phyloP scores from a whole-genome alignment of 2,797 vertebrate species.

The Schizopygopsis malacanthus region DNA sequence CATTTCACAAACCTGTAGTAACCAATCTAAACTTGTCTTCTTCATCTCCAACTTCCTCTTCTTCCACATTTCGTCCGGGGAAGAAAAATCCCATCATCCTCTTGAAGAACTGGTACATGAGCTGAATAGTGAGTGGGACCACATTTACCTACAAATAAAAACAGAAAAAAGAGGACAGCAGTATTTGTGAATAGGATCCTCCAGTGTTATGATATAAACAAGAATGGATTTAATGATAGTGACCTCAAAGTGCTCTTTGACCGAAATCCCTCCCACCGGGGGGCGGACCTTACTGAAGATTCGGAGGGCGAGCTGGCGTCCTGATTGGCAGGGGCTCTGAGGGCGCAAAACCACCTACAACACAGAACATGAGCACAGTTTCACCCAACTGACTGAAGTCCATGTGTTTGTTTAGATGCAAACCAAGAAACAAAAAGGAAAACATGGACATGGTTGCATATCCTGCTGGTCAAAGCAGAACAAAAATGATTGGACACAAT shows the following conservation, averaged over 20 bases:
- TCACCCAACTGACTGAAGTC: not conserved
- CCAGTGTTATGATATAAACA: not conserved
- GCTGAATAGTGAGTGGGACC: slow-evolving; percentile 97
- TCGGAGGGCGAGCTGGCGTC: slow-evolving; percentile 93
- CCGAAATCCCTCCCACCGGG: slow-evolving; percentile 96
- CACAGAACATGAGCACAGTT: slow-evolving; percentile 18
- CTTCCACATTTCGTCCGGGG: slow-evolving; percentile 93
- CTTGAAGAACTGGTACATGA: slow-evolving; percentile 99
- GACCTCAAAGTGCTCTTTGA: slow-evolving; percentile 99
- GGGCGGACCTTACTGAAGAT: slow-evolving; percentile 99
- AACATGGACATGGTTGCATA: slow-evolving; percentile 9
- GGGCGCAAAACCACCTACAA: slow-evolving; percentile 93
- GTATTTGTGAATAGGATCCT: slow-evolving; percentile 7
- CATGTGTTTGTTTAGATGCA: not conserved
- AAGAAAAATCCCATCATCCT: slow-evolving; percentile 99
- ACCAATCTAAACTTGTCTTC: slow-evolving; percentile 98
- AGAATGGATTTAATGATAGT: slow-evolving; percentile 34
- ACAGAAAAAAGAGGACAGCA: slow-evolving; percentile 23
- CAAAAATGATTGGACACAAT: not conserved
- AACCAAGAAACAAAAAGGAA: not conserved
- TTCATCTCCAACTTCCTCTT: slow-evolving; percentile 96
- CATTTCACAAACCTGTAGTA: slow-evolving; percentile 87
- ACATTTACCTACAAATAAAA: slow-evolving; percentile 87
- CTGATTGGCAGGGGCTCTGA: slow-evolving; percentile 91
- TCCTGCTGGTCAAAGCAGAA: not conserved